Base-by-base conservation (phyloP, 2,113 vertebrate genomes). In the Salvelinus namaycush region DNA sequence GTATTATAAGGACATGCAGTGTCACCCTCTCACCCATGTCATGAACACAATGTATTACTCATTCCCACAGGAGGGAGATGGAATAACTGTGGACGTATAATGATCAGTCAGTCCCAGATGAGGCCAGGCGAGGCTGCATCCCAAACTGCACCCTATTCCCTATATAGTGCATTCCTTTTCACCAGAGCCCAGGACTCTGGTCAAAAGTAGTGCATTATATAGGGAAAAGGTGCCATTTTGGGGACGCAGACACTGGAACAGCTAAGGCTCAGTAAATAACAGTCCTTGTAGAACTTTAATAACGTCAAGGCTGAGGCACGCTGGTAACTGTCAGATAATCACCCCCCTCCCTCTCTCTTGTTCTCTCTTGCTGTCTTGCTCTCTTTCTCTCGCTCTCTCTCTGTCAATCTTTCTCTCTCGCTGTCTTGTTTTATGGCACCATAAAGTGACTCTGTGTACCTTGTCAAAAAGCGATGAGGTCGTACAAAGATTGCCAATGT, bases 391-490 rank as follows among this genome's bases (percentile, higher is more conserved):
- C n/a, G 0, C n/a, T 22, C 59, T 11, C 59, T 62, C 59, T 62
- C 59, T 62, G 20, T 62, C n/a, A 16, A 13, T 62, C 59, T 62
- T 9, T 62, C 68, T 51, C 26, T 74, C 66, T 64, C 70, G 57
- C 26, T 51, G 20, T 74, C 39, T 31, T 72, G 44, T 48, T 80
- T 81, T 73, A 82, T 70, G 67, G 13, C 48, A 74, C 75, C 44
- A 34, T 79, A 73, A 84, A 84, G 74, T 76, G 69, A 34, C 84
- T 80, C 48, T 9, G 62, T 78, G 73, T 72, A 79, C 68, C 86
- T 79, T 73, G 74, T 83, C 82, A 85, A 81, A 77, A 81, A 76
- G 66, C 66, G 72, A 77, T 74, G 76, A 72, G 70, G 73, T 76
- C 48, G 5, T 70, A 78, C 68, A 74, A 73, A 79, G 76, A 82